Evolutionary conservation across 2,113 vertebrate species (phyloP), one percentile per base, ranked within the genome.

Genomic region (Oncorhynchus nerka): DNA sequence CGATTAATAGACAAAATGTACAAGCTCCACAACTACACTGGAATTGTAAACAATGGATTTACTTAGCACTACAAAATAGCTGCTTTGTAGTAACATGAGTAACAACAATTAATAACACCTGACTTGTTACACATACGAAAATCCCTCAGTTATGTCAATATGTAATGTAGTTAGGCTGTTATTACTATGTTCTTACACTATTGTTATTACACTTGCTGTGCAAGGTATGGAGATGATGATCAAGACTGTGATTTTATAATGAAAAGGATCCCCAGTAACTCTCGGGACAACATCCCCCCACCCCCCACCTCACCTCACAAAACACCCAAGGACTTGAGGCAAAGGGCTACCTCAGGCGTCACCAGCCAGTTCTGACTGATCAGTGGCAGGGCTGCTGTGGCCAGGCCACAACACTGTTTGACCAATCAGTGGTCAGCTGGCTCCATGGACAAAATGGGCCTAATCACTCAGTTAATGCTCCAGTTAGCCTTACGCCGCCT

Each of bases 351-450:
- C 28, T 28, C 28, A 16, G 65, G 28, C 28, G 28, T 16, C 15
- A 67, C 3, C 15, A 32, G 65, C 15, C 64, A 5, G 9, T 28
- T 67, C 28, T 67, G 65, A 67, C 19, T 76, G 73, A 16, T 16
- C 32, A n/a, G 49, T 24, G 9, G 30, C 19, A 59, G 74, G 34
- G 62, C 32, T 30, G 65, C 71, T 57, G 77, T 72, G 70, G 68
- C 77, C 76, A 20, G 70, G 72, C 65, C 65, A 67, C 39, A 45
- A 45, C 70, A 66, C 67, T 45, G n/a, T 59, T 48, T 65, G 75
- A 68, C 84, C 83, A 82, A 84, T 86, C 80, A 74, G 61, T 57
- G 75, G 61, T 77, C 73, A 76, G 79, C 66, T 70, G 72, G 74
- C 79, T 72, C 48, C 64, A 51, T 19, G 68, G 49, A 73, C 68